Evolutionary conservation across 2,797 vertebrate species (phyloP).

Genomic region (Melanotaenia nigrans): DNA sequence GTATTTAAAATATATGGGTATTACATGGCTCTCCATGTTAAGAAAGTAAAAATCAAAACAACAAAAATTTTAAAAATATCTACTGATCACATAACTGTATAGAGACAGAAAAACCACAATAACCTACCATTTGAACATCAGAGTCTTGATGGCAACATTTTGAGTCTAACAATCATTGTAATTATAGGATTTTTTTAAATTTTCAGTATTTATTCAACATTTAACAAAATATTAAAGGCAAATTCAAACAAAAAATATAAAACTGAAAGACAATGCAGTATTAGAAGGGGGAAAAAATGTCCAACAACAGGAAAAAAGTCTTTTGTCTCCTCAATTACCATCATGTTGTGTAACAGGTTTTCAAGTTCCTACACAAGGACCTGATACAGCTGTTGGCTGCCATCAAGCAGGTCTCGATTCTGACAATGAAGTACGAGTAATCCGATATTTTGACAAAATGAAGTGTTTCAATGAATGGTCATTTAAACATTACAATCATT

Average conservation of each 20-base stretch:
- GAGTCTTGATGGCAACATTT: background rate
- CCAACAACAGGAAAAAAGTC: background rate
- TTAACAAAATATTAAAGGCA: slow-evolving; percentile 13
- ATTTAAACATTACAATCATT: slow-evolving; percentile 6
- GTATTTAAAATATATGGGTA: background rate
- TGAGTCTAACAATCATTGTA: background rate
- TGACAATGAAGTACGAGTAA: background rate
- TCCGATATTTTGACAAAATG: background rate
- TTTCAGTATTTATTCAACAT: background rate
- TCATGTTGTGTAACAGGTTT: background rate
- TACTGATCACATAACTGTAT: background rate
- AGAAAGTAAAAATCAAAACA: slow-evolving; percentile 5
- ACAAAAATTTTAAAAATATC: background rate
- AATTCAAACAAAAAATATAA: background rate
- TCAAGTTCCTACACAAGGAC: background rate
- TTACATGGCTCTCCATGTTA: background rate
- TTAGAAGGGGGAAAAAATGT: background rate
- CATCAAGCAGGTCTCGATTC: slow-evolving; percentile 8
- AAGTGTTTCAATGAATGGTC: background rate
- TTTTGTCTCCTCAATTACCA: background rate
- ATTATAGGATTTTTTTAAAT: background rate
- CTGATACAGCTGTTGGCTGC: background rate
- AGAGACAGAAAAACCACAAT: background rate
- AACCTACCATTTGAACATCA: background rate
- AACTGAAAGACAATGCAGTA: background rate